These are phyloP conservation scores for Ceyx erithaca DNA, from an alignment of 2,797 vertebrate genomes.

Conservation along the genomic window DNA sequence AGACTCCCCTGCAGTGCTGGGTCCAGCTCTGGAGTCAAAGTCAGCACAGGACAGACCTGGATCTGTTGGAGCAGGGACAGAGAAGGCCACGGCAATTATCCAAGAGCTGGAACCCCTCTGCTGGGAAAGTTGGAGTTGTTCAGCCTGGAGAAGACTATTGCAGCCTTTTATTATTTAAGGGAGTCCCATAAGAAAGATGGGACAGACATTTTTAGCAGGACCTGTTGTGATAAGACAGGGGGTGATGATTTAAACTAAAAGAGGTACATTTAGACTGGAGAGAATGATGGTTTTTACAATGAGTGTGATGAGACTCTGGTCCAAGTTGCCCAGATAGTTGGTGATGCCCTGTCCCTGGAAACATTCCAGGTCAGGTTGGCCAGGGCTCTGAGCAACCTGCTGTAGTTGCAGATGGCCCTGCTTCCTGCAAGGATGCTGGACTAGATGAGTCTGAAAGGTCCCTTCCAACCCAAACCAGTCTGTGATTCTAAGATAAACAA, in stretches of 20 bases:
- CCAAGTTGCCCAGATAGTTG: neutral
- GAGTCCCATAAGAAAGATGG: neutral
- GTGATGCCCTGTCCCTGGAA: neutral
- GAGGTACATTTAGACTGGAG: neutral
- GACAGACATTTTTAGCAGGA: neutral
- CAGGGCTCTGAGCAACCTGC: neutral
- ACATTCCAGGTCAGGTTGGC: neutral
- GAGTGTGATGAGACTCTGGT: neutral
- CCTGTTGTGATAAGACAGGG: neutral
- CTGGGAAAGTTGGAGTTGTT: neutral
- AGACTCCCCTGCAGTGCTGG: neutral
- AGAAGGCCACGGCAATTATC: neutral
- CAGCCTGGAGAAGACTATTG: neutral
- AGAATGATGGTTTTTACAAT: neutral
- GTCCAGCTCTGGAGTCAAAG: neutral
- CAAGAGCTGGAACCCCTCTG: neutral
- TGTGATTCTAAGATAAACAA: neutral
- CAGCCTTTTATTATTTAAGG: neutral
- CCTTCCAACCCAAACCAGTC: neutral
- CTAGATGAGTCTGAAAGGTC: neutral
- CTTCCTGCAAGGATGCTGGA: neutral
- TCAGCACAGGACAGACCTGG: neutral
- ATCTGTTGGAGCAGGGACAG: neutral
- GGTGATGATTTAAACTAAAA: neutral
- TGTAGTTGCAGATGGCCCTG: neutral